phyloP scores from a whole-genome alignment of 1,140 invertebrate genomes.

The Papilio helenus region DNA sequence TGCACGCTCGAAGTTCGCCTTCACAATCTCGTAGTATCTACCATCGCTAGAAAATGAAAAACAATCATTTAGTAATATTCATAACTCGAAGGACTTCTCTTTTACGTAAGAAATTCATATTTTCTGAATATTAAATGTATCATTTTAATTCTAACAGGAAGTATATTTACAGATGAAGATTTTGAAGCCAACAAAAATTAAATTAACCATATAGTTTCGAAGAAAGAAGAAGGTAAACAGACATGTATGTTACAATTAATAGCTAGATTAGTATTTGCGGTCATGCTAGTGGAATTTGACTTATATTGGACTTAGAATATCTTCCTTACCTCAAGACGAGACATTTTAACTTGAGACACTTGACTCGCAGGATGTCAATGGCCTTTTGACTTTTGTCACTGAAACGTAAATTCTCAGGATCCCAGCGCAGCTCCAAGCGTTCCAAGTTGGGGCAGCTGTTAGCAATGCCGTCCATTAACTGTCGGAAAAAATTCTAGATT shows the following conservation, averaged over 20 bases:
- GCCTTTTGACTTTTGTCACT: conserved; percentile 99
- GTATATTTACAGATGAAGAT: no score
- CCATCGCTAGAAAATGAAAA: conserved; percentile 92
- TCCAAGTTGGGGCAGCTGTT: conserved; percentile 95
- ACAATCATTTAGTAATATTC: neutral
- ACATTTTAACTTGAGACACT: conserved; percentile 93
- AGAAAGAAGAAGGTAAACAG: no score
- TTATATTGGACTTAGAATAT: no score
- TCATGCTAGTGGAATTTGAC: no score
- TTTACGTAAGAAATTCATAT: no score
- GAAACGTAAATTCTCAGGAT: conserved; percentile 98
- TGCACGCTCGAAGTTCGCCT: conserved; percentile 99
- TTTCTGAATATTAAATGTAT: no score
- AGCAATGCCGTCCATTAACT: conserved; percentile 98
- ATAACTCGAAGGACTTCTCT: no score
- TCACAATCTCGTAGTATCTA: conserved; percentile 99
- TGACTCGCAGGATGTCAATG: conserved; percentile 94
- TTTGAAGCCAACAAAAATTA: no score
- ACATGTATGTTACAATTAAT: no score
- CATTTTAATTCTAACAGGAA: no score
- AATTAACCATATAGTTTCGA: no score
- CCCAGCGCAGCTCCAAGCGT: conserved; percentile 97
- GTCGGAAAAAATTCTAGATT: conserved; percentile 56
- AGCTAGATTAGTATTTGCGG: no score
- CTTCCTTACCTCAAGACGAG: conserved; percentile 92